Base-by-base conservation (phyloP, 2,113 vertebrate species). In the Bambusicola thoracicus region DNA sequence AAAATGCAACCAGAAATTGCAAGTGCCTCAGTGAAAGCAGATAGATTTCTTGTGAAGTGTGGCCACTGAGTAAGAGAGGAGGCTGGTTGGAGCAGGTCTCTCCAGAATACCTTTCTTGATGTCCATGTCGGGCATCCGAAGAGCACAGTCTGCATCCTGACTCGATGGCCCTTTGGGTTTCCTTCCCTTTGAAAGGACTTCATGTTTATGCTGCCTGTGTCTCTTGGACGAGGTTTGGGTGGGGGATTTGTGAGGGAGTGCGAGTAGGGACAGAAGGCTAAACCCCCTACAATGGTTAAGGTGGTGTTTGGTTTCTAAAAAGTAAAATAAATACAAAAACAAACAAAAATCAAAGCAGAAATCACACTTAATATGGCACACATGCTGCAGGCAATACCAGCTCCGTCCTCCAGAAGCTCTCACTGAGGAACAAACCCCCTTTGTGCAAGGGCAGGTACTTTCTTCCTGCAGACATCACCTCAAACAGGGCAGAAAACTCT, bases 181-280 rank as follows among this genome's bases (percentile, higher is more conserved):
- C 84, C 93, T 91, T 96, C 68, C 97, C 93, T 88, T 96, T 41
- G 63, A 92, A 85, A 81, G 96, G 93, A 79, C 83, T 90, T 92
- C 78, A 11, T 94, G 92, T 85, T 95, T 97, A 69, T 90, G 90
- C 88, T 97, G 97, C 96, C 94, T 93, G 75, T 55, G 79, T 30
- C 94, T 98, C 92, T 96, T 97, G 84, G 94, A 93, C 0, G 97
- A 97, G 10, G 84, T 97, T 87, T 97, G 96, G 53, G 92, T 94
- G 65, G 97, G 96, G 83, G 98, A 87, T 84, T 97, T 98, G 97
- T 98, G 97, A 94, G 98, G 98, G 41, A 98, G 98, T 43, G 98
- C 97, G 90, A 99, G 98, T 85, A 98, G 98, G 94, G 98, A 98
- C 87, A 99, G 98, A 95, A 98, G 98, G 94, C 98, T 97, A 97